Conservation (phyloP, 2,113 vertebrate genomes). For the Dicaeum eximium region DNA sequence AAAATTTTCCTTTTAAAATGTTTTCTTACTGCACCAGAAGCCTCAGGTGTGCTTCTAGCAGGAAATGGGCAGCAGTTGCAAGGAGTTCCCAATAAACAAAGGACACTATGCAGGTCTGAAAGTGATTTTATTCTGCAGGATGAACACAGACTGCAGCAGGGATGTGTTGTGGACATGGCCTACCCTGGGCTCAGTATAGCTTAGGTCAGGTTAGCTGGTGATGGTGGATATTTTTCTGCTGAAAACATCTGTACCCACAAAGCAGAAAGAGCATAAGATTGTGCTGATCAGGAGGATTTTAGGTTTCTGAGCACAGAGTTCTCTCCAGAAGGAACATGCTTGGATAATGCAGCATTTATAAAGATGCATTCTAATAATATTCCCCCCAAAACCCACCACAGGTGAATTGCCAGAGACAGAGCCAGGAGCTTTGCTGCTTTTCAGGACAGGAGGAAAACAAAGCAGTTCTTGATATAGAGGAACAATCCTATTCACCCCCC, state of each 20-base stretch:
- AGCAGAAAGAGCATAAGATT: background rate
- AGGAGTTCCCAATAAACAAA: background rate
- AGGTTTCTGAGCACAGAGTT: background rate
- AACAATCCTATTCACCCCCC: background rate
- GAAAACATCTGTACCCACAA: background rate
- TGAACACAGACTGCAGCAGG: background rate
- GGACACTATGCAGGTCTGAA: background rate
- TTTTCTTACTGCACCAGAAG: background rate
- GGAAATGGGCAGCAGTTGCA: background rate
- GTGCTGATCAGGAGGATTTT: background rate
- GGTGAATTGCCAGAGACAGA: background rate
- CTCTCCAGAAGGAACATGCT: background rate
- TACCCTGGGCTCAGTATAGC: background rate
- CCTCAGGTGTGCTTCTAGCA: background rate
- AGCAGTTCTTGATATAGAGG: background rate
- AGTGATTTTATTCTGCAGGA: conserved; percentile 14
- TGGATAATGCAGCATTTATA: background rate
- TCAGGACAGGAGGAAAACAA: background rate
- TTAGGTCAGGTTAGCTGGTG: background rate
- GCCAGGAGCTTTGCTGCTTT: background rate
- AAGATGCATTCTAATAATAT: background rate
- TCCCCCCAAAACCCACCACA: background rate
- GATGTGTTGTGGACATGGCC: too few relatives aligned
- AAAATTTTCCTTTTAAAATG: background rate
- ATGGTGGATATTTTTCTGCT: background rate